A percentile compares a stretch with the other conserved stretches of the same genome.
These are phyloP conservation scores for Psittacula derbiana DNA, from an alignment of 2,797 vertebrate species.

Conservation along the genomic window DNA sequence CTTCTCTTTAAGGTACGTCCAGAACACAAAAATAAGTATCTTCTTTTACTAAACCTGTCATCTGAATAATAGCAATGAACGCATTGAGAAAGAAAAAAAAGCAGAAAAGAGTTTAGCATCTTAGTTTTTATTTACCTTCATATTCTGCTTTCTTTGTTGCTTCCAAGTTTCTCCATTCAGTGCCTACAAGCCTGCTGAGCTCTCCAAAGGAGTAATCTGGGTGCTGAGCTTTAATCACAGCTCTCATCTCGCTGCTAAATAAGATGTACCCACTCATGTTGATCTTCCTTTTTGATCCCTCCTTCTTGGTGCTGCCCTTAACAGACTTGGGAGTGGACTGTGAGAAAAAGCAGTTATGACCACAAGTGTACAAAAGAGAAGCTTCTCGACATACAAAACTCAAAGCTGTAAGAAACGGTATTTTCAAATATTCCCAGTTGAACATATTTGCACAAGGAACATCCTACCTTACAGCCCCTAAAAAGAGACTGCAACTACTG, in stretches of 20 bases:
- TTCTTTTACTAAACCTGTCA: conserved; percentile 8
- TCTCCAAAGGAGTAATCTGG: conserved; percentile 99
- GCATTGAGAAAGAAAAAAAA: not conserved
- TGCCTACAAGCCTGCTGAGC: conserved; percentile 96
- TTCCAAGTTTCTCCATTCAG: conserved; percentile 98
- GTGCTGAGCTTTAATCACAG: conserved; percentile 97
- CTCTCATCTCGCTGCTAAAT: conserved; percentile 99
- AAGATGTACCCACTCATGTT: conserved; percentile 99
- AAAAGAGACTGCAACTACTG: not conserved
- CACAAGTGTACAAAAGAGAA: conserved; percentile 16
- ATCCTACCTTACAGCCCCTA: not conserved
- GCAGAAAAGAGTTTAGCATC: not conserved
- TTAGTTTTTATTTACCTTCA: conserved; percentile 84
- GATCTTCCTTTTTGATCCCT: conserved; percentile 96
- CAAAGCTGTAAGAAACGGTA: conserved; percentile 6
- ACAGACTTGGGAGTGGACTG: conserved; percentile 95
- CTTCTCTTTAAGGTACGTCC: not conserved
- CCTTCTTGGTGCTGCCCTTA: conserved; percentile 94
- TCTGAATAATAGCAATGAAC: not conserved
- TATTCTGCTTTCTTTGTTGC: conserved; percentile 96
- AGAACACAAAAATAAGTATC: conserved; percentile 12
- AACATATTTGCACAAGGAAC: not conserved
- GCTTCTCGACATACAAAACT: conserved; percentile 16
- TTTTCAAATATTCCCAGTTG: not conserved
- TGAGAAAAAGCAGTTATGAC: conserved; percentile 56